phyloP scores from a whole-genome alignment of 2,888 invertebrate genomes.

The Rotaria socialis region DNA sequence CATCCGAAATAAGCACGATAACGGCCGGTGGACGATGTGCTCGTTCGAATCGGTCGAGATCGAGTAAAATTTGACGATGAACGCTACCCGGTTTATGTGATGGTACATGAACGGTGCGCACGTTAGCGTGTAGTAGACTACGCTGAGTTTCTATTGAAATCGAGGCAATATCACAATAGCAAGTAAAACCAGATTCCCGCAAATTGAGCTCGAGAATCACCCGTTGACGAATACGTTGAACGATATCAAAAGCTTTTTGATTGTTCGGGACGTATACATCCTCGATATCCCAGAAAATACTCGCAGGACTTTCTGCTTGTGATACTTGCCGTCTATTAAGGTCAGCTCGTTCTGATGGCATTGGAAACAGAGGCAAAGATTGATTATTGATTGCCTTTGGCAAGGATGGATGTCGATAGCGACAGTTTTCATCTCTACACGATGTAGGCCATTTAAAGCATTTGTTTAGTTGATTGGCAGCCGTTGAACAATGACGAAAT shows the following conservation, averaged over 20 bases:
- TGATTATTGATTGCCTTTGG: background rate
- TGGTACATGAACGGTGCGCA: background rate
- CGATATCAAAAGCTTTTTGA: background rate
- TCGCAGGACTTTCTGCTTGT: background rate
- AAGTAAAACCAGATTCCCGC: background rate
- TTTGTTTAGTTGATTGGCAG: background rate
- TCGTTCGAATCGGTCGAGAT: background rate
- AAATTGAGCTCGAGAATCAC: background rate
- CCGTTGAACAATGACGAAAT: background rate
- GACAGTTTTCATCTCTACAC: background rate
- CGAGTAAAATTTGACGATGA: background rate
- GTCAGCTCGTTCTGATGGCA: too few relatives aligned
- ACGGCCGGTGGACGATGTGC: background rate
- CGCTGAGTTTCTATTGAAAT: background rate
- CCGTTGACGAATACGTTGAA: background rate
- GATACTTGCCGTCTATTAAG: background rate
- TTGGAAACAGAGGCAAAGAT: too few relatives aligned
- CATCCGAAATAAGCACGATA: background rate
- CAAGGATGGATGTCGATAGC: background rate
- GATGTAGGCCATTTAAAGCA: background rate
- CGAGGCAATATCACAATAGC: background rate
- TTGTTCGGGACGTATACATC: background rate
- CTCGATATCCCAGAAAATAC: background rate
- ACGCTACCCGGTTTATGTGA: background rate
- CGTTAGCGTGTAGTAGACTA: background rate